Evolutionary conservation across 2,888 invertebrate species (phyloP).

Genomic region (Xylocampa areola): DNA sequence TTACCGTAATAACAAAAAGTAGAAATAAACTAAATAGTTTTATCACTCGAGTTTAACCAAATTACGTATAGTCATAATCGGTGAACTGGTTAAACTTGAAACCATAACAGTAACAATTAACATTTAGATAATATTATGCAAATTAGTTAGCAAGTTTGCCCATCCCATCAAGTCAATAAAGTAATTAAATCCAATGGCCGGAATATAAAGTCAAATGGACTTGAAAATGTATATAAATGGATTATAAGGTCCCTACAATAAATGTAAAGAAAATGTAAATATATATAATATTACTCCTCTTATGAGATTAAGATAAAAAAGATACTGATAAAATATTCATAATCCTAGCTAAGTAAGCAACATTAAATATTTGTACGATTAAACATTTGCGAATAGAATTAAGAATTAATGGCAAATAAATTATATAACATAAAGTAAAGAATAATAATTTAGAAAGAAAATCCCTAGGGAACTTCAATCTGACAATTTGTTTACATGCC

Average conservation of each 20-base stretch:
- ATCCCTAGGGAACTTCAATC: too few species aligned
- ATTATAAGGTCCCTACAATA: background rate
- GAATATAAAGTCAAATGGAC: background rate
- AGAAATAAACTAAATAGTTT: too few species aligned
- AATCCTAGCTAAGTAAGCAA: slow-evolving; percentile 13
- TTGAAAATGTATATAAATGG: background rate
- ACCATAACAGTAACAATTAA: too few species aligned
- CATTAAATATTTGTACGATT: slow-evolving; percentile 15
- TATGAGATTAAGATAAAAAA: slow-evolving; percentile 8
- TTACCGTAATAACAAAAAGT: too few species aligned
- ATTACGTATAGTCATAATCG: too few species aligned
- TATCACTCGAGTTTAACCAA: too few species aligned
- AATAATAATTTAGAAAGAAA: too few species aligned
- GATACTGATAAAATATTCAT: slow-evolving; percentile 23
- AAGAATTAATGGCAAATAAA: too few species aligned
- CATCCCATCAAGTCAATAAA: background rate
- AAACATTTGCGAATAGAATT: slow-evolving; percentile 14
- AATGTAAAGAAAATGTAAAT: background rate
- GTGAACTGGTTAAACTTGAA: too few species aligned
- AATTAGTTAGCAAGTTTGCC: background rate
- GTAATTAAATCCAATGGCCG: background rate
- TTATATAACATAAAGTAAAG: background rate
- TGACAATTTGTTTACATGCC: too few species aligned
- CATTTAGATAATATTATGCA: background rate
- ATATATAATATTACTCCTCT: background rate